Evolutionary conservation across 2,797 vertebrate species (phyloP), one percentile per base, ranked within the genome.

Genomic region (Leptoclinus maculatus): DNA sequence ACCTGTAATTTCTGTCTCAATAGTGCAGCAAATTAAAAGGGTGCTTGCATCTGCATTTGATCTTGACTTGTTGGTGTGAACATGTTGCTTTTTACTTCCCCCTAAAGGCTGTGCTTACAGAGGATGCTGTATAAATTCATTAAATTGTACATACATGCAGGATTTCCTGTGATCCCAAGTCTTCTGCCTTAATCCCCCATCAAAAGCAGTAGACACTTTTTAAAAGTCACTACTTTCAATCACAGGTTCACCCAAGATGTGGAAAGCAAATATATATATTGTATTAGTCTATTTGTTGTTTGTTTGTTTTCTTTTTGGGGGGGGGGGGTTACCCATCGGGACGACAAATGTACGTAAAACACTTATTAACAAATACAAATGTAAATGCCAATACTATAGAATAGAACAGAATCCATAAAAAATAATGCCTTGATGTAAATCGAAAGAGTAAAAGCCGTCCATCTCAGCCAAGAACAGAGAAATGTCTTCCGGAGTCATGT

Each of bases 1-100:
- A 83, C 70, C 4, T 0, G 7, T 5, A 7, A 73, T 82, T 81
- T 83, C 76, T 75, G 60, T 67, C 27, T 64, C 41, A 25, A 56
- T 11, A 62, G 51, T 34, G 51, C 45, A 29, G 54, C 8, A 65
- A 79, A 75, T 87, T 25, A 45, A 84, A 72, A 63, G 13, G 1
- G 27, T 62, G 56, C 41, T 68, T 7, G 8, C n/a, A 32, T 71
- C 17, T 57, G 41, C 19, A 47, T 71, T 63, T 66, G 53, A 62
- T 43, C 25, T 7, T 9, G 45, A 56, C n/a, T 56, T 68, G 59
- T 70, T 71, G 60, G 13, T 43, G n/a, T 27, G 36, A 70, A 59
- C 73, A 43, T 58, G 16, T 54, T 32, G 70, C 53, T 41, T 57
- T 84, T 60, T 27, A 39, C 13, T 6, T 60, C 53, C 51, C 54